A percentile compares a stretch with the other conserved stretches of the same genome.
Evolutionary conservation across 2,888 invertebrate species (phyloP).

Genomic region (Nemurella pictetii): DNA sequence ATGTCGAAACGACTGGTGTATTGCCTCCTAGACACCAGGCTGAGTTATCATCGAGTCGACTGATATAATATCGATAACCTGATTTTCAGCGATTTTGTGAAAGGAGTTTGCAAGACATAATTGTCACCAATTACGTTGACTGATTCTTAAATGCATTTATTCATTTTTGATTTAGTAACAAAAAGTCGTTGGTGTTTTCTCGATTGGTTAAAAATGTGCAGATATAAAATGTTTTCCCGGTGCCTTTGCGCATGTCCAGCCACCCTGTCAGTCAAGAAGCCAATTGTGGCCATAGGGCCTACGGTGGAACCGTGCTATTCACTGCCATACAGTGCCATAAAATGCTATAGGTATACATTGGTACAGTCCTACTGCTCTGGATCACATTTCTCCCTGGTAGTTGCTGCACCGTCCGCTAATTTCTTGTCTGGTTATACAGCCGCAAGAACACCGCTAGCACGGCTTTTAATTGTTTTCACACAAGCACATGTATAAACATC

Average conservation of each 20-base stretch:
- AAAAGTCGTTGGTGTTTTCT: too few species aligned
- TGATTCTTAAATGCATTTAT: neutral
- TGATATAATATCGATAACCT: neutral
- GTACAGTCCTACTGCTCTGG: neutral
- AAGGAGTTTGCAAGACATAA: neutral
- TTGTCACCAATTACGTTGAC: neutral
- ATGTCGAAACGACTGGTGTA: neutral
- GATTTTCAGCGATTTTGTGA: neutral
- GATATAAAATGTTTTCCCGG: neutral
- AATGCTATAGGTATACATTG: too few species aligned
- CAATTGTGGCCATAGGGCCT: neutral
- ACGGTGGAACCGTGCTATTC: too few species aligned
- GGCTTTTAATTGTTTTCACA: too few species aligned
- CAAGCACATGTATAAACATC: neutral
- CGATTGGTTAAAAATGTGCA: too few species aligned
- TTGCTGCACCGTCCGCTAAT: neutral
- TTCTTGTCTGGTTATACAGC: neutral
- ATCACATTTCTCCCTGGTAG: neutral
- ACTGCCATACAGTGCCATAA: too few species aligned
- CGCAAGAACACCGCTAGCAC: neutral
- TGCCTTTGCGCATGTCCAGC: neutral
- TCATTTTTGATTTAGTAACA: too few species aligned
- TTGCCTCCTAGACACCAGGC: neutral
- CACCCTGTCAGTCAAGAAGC: neutral
- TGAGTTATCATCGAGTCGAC: neutral